Evolutionary conservation across 2,888 invertebrate genomes (phyloP).

Genomic region (Micropterix aruncella): DNA sequence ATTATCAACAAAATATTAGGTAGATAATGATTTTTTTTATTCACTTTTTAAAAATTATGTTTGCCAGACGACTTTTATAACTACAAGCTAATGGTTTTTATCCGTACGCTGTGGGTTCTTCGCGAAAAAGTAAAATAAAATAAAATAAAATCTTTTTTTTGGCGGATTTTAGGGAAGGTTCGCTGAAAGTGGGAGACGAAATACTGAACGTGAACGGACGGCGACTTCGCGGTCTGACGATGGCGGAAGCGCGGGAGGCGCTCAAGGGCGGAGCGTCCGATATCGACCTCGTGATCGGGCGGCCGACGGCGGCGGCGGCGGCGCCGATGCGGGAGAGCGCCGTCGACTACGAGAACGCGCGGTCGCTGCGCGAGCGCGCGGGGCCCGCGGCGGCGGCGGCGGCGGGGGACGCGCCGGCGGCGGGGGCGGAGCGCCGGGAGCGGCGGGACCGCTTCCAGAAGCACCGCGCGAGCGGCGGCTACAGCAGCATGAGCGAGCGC

Average conservation of each 20-base stretch:
- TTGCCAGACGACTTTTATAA: no score
- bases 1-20: no score
- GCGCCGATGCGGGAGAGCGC: conserved; percentile 48
- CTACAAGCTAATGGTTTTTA: no score
- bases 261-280: conserved; percentile 44
- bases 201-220: conserved; percentile 59
- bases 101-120: no score
- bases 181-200: conserved; percentile 54
- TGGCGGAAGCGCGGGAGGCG: conserved; percentile 51
- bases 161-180: conserved; percentile 45
- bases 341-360: conserved; percentile 54
- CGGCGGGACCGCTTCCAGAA: conserved; percentile 45
- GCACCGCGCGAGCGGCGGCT: conserved; percentile 40
- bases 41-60: no score
- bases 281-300: conserved; percentile 51
- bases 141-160: conserved; percentile 4
- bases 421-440: conserved; percentile 17
- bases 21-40: no score
- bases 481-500: conserved; percentile 45
- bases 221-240: conserved; percentile 48
- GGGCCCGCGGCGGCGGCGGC: conserved; percentile 7
- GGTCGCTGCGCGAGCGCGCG: conserved; percentile 25
- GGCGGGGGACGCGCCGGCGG: conserved; percentile 7
- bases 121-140: conserved; percentile 1
- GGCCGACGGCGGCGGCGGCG: conserved; percentile 18